Evolutionary conservation across 2,888 invertebrate species (phyloP).

Genomic region (Morpho achilles): DNA sequence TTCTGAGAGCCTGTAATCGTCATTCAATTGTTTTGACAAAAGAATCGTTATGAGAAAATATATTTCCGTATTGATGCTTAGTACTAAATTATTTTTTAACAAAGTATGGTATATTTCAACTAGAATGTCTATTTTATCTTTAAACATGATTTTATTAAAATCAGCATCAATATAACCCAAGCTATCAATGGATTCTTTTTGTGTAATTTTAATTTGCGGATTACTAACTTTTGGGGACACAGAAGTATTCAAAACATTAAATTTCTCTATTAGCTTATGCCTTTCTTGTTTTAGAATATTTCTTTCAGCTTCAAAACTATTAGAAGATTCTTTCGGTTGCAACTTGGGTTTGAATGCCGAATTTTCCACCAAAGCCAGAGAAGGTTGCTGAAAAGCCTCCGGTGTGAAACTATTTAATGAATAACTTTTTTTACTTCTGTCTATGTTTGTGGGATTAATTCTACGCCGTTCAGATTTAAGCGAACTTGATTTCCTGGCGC

Average conservation of each 20-base stretch:
- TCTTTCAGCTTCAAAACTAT: slow-evolving; percentile 60
- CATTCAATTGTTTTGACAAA: slow-evolving; percentile 66
- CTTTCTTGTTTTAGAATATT: slow-evolving; percentile 64
- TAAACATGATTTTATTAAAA: slow-evolving; percentile 63
- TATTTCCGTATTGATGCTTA: slow-evolving; percentile 83
- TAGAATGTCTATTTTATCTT: slow-evolving; percentile 75
- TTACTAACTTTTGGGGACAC: slow-evolving; percentile 41
- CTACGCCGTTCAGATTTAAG: slow-evolving; percentile 55
- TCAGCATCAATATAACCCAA: slow-evolving; percentile 58
- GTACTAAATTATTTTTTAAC: slow-evolving; percentile 79
- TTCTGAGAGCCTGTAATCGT: slow-evolving; percentile 45
- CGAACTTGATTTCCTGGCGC: slow-evolving; percentile 57
- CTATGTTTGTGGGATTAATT: slow-evolving; percentile 77
- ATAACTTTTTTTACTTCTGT: slow-evolving; percentile 51
- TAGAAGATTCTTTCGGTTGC: slow-evolving; percentile 49
- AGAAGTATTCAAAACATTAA: slow-evolving; percentile 57
- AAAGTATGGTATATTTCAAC: slow-evolving; percentile 79
- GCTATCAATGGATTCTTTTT: slow-evolving; percentile 43
- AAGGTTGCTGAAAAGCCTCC: slow-evolving; percentile 55
- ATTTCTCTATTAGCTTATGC: slow-evolving; percentile 70
- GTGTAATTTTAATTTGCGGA: slow-evolving; percentile 56
- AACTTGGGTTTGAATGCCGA: slow-evolving; percentile 56
- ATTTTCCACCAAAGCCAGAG: slow-evolving; percentile 55
- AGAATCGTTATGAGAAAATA: slow-evolving; percentile 84
- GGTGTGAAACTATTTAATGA: slow-evolving; percentile 58